phyloP scores from a whole-genome alignment of 2,888 invertebrate species.

The Tenthredo distinguenda region DNA sequence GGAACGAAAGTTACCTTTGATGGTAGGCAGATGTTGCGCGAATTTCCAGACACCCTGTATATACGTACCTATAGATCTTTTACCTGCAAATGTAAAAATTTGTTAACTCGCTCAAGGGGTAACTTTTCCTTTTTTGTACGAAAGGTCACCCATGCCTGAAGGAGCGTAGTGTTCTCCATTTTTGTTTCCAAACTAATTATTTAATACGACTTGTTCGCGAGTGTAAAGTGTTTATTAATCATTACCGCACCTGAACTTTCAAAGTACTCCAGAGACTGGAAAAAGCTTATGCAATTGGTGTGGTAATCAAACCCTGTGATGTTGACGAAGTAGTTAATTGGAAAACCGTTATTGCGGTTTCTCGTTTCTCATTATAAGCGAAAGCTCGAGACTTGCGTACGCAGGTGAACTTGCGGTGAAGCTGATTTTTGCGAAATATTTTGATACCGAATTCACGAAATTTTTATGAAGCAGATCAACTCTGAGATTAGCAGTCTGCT shows the following conservation, averaged over 20 bases:
- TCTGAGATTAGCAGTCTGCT: background rate
- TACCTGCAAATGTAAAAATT: background rate
- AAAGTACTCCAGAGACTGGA: background rate
- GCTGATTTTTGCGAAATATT: background rate
- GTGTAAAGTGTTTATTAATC: background rate
- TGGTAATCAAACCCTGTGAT: constrained; percentile 11
- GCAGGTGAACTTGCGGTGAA: background rate
- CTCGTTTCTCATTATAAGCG: background rate
- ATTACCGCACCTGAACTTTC: background rate
- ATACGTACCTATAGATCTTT: background rate
- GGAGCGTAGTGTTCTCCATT: background rate
- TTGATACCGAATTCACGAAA: background rate
- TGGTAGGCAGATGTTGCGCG: too few relatives aligned
- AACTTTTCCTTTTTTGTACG: background rate
- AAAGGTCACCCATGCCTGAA: background rate
- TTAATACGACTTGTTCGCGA: background rate
- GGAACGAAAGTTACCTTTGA: too few relatives aligned
- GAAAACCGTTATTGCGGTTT: constrained; percentile 3
- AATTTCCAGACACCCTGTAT: background rate
- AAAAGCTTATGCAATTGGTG: background rate
- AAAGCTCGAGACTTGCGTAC: too few relatives aligned
- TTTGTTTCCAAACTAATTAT: background rate
- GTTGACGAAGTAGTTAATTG: constrained; percentile 9
- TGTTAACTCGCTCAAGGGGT: background rate
- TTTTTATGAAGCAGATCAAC: background rate